phyloP scores from a whole-genome alignment of 64 coral and sea anemone species.

The Anthopleura sola region DNA sequence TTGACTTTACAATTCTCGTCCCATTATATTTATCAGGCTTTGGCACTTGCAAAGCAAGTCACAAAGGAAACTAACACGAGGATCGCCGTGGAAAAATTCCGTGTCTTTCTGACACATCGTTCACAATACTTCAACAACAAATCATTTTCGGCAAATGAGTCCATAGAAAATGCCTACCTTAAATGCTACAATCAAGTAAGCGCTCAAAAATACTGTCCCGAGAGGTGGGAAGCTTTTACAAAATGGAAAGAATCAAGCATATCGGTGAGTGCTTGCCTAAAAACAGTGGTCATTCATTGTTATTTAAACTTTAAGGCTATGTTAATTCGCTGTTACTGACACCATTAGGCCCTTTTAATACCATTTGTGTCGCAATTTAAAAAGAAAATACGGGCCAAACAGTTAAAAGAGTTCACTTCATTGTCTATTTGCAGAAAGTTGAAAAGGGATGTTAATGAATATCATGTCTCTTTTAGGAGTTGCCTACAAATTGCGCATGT shows the following conservation, averaged over 20 bases:
- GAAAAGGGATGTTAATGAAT: too few relatives aligned
- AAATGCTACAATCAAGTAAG: conserved; percentile 23
- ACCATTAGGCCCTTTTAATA: too few relatives aligned
- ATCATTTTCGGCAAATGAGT: conserved; percentile 44
- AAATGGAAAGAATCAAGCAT: conserved; percentile 17
- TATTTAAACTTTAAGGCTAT: too few relatives aligned
- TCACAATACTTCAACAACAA: conserved; percentile 40
- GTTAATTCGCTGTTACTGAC: too few relatives aligned
- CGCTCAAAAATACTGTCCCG: conserved; percentile 31
- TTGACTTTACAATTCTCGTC: too few relatives aligned
- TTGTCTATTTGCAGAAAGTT: too few relatives aligned
- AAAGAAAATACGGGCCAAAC: too few relatives aligned
- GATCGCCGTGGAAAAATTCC: neutral
- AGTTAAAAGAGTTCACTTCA: too few relatives aligned
- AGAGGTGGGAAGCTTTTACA: conserved; percentile 33
- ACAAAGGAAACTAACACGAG: neutral
- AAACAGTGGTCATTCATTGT: neutral
- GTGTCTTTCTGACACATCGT: neutral
- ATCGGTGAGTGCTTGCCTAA: neutral
- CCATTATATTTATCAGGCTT: conserved; percentile 11
- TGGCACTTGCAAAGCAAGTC: conserved; percentile 22
- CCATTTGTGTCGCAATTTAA: too few relatives aligned
- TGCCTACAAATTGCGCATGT: too few relatives aligned
- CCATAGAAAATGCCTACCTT: conserved; percentile 11
- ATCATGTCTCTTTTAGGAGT: too few relatives aligned